Conservation (phyloP, 2,113 vertebrate species). For the Verasper variegatus region DNA sequence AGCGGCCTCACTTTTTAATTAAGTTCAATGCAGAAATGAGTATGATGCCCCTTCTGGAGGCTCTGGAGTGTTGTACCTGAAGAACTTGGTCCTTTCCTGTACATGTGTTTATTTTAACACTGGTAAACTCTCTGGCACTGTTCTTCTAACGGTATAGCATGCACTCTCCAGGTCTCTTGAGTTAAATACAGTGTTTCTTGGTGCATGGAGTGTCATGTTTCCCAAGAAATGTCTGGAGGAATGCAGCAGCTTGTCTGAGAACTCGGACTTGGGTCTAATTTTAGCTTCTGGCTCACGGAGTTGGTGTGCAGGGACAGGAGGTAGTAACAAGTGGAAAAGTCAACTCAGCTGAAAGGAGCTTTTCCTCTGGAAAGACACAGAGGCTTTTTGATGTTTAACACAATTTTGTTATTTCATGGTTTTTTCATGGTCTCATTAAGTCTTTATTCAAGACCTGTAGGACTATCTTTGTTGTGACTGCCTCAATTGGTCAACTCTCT, state of each 20-base stretch:
- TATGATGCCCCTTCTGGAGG: neutral
- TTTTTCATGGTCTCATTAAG: neutral
- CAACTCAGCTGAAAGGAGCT: constrained; percentile 24
- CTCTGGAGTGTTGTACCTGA: neutral
- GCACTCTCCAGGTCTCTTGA: constrained; percentile 40
- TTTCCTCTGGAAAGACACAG: constrained; percentile 12
- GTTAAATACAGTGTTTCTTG: constrained; percentile 69
- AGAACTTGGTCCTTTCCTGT: neutral
- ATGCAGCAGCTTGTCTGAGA: constrained; percentile 80
- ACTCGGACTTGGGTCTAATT: constrained; percentile 77
- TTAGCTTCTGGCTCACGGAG: constrained; percentile 77
- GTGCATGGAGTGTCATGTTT: constrained; percentile 76
- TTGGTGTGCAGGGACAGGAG: constrained; percentile 73
- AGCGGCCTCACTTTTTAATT: neutral
- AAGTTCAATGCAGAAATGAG: neutral
- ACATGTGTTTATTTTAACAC: neutral
- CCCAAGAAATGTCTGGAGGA: constrained; percentile 73
- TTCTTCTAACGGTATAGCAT: constrained; percentile 6
- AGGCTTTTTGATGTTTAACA: neutral
- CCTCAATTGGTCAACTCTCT: neutral
- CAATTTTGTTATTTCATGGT: neutral
- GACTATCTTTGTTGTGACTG: neutral
- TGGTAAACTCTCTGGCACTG: neutral
- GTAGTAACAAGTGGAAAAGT: constrained; percentile 74
- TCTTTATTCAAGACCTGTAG: neutral